Evolutionary conservation across 2,888 invertebrate species (phyloP).

Genomic region (Stenolophus ochropezus): DNA sequence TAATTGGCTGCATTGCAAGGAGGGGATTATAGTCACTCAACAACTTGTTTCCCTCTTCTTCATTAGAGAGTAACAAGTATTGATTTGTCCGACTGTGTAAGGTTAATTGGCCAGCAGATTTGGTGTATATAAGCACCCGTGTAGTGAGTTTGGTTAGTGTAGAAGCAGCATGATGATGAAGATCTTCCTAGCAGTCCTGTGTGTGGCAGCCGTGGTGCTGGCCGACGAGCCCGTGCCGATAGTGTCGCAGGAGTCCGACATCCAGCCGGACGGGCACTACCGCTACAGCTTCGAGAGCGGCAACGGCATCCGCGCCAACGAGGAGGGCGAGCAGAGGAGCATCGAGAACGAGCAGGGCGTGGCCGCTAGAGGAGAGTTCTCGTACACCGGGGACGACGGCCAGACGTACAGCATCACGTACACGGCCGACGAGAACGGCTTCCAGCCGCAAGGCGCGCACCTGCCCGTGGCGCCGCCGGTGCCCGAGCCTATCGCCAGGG

Average conservation of each 20-base stretch:
- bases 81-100: background rate
- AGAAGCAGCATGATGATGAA: constrained; percentile 72
- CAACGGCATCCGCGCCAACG: constrained; percentile 78
- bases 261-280: constrained; percentile 75
- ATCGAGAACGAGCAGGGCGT: constrained; percentile 73
- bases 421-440: constrained; percentile 77
- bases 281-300: constrained; percentile 78
- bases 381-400: constrained; percentile 75
- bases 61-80: background rate
- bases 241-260: constrained; percentile 74
- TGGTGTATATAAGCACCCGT: constrained; percentile 35
- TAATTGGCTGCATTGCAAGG: constrained; percentile 17
- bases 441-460: constrained; percentile 73
- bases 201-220: constrained; percentile 46
- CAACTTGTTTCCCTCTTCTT: background rate
- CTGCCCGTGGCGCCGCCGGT: constrained; percentile 71
- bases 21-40: constrained; percentile 2
- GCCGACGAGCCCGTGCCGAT: constrained; percentile 71
- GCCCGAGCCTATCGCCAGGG: constrained; percentile 76
- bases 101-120: constrained; percentile 45
- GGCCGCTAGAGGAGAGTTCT: constrained; percentile 71
- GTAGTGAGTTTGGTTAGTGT: background rate
- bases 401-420: constrained; percentile 72
- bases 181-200: constrained; percentile 62
- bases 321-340: constrained; percentile 76